Conservation (phyloP, 2,113 vertebrate genomes). For the Nothoprocta perdicaria region DNA sequence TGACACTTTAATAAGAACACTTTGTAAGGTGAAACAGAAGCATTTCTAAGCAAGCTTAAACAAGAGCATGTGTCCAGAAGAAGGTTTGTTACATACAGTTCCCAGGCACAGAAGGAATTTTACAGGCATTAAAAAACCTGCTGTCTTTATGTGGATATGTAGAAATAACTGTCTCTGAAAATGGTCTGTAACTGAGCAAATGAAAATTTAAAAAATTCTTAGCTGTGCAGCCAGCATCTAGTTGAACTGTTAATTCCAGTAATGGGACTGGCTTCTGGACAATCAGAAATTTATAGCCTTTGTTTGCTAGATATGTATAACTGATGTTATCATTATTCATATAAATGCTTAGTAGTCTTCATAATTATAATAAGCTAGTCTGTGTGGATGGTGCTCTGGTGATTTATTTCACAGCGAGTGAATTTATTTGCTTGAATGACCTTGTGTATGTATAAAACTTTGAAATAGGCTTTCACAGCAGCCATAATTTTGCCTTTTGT, state of each 20-base stretch:
- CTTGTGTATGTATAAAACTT: background rate
- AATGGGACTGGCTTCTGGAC: background rate
- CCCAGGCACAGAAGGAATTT: background rate
- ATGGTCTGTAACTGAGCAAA: background rate
- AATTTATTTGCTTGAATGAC: conserved; percentile 15
- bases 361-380: background rate
- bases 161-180: background rate
- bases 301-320: background rate
- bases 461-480: background rate
- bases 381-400: background rate
- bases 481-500: background rate
- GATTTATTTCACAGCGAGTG: background rate
- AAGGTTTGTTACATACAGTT: background rate
- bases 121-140: background rate
- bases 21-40: background rate
- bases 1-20: background rate
- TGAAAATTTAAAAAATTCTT: background rate
- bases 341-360: background rate
- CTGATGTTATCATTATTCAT: background rate
- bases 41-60: background rate
- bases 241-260: background rate
- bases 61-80: background rate
- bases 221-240: background rate
- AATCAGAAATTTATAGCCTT: background rate
- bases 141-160: background rate